phyloP scores from a whole-genome alignment of 2,888 invertebrate genomes.

The Xanthia togata region DNA sequence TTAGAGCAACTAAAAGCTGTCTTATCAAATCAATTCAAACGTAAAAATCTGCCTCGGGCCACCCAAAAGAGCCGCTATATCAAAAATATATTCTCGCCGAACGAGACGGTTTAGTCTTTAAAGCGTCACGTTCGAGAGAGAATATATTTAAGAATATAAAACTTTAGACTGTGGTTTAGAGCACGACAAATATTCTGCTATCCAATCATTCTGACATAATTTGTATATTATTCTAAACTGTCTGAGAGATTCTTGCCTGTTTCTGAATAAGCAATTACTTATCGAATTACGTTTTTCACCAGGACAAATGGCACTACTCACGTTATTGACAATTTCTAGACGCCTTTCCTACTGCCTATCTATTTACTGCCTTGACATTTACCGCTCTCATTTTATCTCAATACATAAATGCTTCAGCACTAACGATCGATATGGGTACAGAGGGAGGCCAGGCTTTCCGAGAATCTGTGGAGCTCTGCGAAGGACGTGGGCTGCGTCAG shows the following conservation, averaged over 20 bases:
- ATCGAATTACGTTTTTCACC: neutral
- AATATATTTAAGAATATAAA: no score
- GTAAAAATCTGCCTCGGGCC: neutral
- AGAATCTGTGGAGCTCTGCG: conserved; percentile 24
- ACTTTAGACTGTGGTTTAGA: neutral
- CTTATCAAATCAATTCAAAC: neutral
- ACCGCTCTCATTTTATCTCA: conserved; percentile 10
- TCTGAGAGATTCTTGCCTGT: neutral
- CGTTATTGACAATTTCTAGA: neutral
- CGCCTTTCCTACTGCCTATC: neutral
- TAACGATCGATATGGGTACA: conserved; percentile 48
- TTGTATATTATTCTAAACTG: neutral
- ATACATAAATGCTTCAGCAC: neutral
- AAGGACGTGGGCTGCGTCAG: conserved; percentile 40
- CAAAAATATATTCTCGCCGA: neutral
- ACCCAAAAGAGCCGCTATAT: neutral
- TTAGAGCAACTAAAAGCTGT: neutral
- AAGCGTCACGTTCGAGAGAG: no score
- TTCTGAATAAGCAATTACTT: no score
- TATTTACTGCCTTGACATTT: neutral
- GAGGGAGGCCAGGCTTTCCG: conserved; percentile 47
- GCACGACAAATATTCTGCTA: neutral
- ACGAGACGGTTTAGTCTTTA: neutral
- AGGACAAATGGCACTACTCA: neutral
- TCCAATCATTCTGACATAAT: neutral